A percentile compares a stretch with the other conserved stretches of the same genome.
Evolutionary conservation across 2,888 invertebrate species (phyloP).

Genomic region (Tenthredo livida): DNA sequence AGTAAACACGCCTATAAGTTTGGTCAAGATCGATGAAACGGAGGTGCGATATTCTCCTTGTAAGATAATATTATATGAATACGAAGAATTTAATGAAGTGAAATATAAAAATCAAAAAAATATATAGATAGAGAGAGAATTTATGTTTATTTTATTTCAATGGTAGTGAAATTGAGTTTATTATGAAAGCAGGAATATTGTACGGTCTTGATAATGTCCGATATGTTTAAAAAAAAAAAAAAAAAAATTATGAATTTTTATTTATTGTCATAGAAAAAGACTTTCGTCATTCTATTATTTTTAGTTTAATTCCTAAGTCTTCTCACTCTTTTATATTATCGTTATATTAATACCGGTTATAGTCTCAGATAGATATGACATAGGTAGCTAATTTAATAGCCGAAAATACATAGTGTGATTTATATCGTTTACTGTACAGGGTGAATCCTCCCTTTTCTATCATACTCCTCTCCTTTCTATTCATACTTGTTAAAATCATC

Average conservation of each 20-base stretch:
- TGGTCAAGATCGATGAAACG: too few species aligned
- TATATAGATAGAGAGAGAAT: neutral
- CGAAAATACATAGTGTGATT: neutral
- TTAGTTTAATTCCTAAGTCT: neutral
- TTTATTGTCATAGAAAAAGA: slow-evolving; percentile 9
- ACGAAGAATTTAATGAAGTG: slow-evolving; percentile 12
- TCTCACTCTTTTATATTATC: neutral
- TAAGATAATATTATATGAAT: too few species aligned
- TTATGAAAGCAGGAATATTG: neutral
- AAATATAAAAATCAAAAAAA: slow-evolving; percentile 23
- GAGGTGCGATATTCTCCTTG: too few species aligned
- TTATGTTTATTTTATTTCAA: neutral
- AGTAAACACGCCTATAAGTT: too few species aligned
- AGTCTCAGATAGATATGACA: neutral
- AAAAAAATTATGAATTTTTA: neutral
- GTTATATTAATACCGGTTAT: neutral
- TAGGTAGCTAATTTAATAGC: neutral
- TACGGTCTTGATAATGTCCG: neutral
- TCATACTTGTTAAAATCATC: too few species aligned
- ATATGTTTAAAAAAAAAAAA: neutral
- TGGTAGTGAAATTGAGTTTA: neutral
- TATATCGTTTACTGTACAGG: neutral
- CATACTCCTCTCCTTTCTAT: too few species aligned
- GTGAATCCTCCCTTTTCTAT: too few species aligned
- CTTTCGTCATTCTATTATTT: slow-evolving; percentile 26